Evolutionary conservation across 1,140 invertebrate genomes (phyloP).

Genomic region (Trachymyrmex cornetzi): DNA sequence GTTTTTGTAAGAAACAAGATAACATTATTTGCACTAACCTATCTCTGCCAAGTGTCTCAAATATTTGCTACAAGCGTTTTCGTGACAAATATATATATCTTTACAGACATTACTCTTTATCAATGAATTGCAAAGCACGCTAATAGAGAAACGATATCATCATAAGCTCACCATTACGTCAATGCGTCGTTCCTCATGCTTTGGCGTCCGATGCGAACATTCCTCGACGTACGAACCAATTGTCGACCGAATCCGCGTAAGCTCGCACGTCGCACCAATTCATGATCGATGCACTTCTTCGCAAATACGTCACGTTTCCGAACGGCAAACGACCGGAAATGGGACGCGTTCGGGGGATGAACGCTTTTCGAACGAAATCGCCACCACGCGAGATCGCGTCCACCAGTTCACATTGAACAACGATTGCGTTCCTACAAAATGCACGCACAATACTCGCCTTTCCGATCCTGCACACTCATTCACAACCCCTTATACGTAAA

Average conservation of each 20-base stretch:
- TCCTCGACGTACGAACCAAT: conserved; percentile 58
- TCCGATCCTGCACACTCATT: conserved; percentile 10
- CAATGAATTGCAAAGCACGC: neutral
- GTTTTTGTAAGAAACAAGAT: neutral
- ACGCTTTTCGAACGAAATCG: conserved; percentile 45
- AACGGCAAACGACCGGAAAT: conserved; percentile 43
- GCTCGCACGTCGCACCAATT: conserved; percentile 68
- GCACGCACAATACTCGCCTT: neutral
- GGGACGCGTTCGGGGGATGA: conserved; percentile 32
- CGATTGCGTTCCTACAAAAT: conserved; percentile 22
- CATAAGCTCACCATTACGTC: conserved; percentile 79
- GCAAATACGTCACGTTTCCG: conserved; percentile 31
- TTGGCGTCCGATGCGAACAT: conserved; percentile 73
- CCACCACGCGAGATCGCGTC: conserved; percentile 23
- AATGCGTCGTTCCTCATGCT: conserved; percentile 80
- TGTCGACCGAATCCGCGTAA: conserved; percentile 39
- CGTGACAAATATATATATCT: neutral
- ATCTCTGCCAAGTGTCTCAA: neutral
- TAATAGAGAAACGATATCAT: neutral
- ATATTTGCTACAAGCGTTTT: neutral
- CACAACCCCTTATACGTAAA: neutral
- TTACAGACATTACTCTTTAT: neutral
- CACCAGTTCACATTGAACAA: conserved; percentile 36
- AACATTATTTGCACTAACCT: neutral
- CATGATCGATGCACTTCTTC: conserved; percentile 70